phyloP scores from a whole-genome alignment of 2,113 vertebrate genomes.

The Otis tarda region DNA sequence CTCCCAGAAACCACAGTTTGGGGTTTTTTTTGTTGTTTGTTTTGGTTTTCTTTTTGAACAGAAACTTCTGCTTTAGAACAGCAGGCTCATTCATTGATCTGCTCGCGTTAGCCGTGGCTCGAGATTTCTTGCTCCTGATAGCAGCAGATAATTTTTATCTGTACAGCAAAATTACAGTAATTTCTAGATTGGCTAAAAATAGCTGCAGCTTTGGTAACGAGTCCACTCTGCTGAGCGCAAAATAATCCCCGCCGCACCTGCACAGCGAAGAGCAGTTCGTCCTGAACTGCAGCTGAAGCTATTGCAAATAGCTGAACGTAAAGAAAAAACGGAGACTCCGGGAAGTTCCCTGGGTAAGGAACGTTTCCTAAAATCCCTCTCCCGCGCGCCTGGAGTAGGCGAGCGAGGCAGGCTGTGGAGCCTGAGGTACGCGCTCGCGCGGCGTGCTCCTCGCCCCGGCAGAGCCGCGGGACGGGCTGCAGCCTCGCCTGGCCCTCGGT shows the following conservation, averaged over 20 bases:
- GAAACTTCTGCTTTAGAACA: constrained; percentile 46
- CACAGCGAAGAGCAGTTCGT: background rate
- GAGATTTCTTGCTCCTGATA: background rate
- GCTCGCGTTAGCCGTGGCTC: accelerated
- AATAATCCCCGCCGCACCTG: background rate
- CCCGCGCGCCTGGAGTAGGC: accelerated
- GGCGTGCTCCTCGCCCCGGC: background rate
- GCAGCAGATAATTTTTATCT: background rate
- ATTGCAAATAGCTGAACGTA: background rate
- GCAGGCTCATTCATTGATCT: background rate
- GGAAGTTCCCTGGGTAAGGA: background rate
- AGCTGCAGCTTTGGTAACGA: background rate
- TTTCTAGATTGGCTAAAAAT: background rate
- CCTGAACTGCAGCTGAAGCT: background rate
- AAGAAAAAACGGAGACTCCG: background rate
- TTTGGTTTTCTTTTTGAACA: background rate
- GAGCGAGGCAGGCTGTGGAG: background rate
- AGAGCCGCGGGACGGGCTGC: background rate
- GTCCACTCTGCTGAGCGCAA: background rate
- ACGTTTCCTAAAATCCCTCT: background rate
- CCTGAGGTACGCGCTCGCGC: accelerated
- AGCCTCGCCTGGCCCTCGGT: background rate
- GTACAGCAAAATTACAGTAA: background rate
- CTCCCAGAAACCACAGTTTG: constrained; percentile 8
- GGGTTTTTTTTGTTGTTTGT: background rate